Percentiles rank a stretch among this genome's conserved stretches.
Conservation (phyloP, 1,140 invertebrate species). For the Hirudo medicinalis region DNA sequence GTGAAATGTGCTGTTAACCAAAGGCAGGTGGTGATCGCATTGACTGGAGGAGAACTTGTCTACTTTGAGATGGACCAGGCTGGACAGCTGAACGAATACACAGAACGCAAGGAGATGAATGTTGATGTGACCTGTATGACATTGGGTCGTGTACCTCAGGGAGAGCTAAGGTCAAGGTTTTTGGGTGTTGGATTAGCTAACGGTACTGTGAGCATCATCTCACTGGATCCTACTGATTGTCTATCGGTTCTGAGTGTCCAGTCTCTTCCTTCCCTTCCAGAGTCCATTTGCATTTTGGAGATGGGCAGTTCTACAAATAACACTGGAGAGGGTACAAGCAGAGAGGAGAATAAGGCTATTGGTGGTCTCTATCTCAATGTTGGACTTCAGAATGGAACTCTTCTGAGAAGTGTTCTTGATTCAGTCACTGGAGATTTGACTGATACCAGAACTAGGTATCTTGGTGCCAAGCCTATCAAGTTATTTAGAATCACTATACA, state of each 20-base stretch:
- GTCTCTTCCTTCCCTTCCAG: slow-evolving; percentile 83
- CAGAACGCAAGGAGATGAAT: slow-evolving; percentile 87
- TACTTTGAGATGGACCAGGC: slow-evolving; percentile 99
- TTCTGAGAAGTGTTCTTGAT: slow-evolving; percentile 86
- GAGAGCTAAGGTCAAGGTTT: slow-evolving; percentile 89
- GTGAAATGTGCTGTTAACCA: slow-evolving; percentile 97
- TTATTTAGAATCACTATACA: slow-evolving; percentile 89
- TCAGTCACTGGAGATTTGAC: slow-evolving; percentile 90
- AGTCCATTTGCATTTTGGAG: slow-evolving; percentile 92
- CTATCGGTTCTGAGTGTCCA: slow-evolving; percentile 86
- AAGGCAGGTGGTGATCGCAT: slow-evolving; percentile 82
- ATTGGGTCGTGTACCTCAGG: slow-evolving; percentile 78
- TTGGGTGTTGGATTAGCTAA: slow-evolving; percentile 90
- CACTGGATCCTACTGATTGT: slow-evolving; percentile 86
- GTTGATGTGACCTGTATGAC: slow-evolving; percentile 98
- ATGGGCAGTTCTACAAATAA: slow-evolving; percentile 47
- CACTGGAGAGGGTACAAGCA: slow-evolving; percentile 22
- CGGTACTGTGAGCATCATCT: slow-evolving; percentile 93
- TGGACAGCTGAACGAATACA: slow-evolving; percentile 94
- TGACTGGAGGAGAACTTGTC: slow-evolving; percentile 91
- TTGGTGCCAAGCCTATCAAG: slow-evolving; percentile 87
- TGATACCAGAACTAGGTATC: slow-evolving; percentile 87
- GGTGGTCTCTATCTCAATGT: slow-evolving; percentile 85
- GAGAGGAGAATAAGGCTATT: slow-evolving; percentile 39
- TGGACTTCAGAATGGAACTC: slow-evolving; percentile 89